These are phyloP conservation scores for fruit fly (Drosophila melanogaster) DNA, from an alignment of 1,140 invertebrate species.

Conservation along the genomic window Release_6_plus_ISO1_MT NT_037436.4:5271001-5271500, in stretches of 20 bases:
- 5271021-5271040: constrained; percentile 26
- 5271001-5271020: constrained; percentile 18
- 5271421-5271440: constrained; percentile 80
- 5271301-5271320: not conserved
- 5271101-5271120: constrained; percentile 36
- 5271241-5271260: too few relatives aligned
- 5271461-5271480: constrained; percentile 80
- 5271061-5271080: constrained; percentile 70
- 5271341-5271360: constrained; percentile 81
- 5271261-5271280: too few relatives aligned
- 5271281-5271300: not conserved
- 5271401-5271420: constrained; percentile 80
- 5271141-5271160: not conserved
- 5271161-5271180: too few relatives aligned
- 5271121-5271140: not conserved
- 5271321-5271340: constrained; percentile 60
- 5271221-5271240: too few relatives aligned
- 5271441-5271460: constrained; percentile 84
- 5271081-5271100: constrained; percentile 46
- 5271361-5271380: constrained; percentile 82
- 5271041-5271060: constrained; percentile 59
- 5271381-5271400: constrained; percentile 72
- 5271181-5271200: too few relatives aligned
- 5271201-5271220: not conserved
- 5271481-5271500: constrained; percentile 76